A percentile compares a stretch with the other conserved stretches of the same genome.
These are phyloP conservation scores for Clarias gariepinus DNA, from an alignment of 2,113 vertebrate species.

Conservation along the genomic window DNA sequence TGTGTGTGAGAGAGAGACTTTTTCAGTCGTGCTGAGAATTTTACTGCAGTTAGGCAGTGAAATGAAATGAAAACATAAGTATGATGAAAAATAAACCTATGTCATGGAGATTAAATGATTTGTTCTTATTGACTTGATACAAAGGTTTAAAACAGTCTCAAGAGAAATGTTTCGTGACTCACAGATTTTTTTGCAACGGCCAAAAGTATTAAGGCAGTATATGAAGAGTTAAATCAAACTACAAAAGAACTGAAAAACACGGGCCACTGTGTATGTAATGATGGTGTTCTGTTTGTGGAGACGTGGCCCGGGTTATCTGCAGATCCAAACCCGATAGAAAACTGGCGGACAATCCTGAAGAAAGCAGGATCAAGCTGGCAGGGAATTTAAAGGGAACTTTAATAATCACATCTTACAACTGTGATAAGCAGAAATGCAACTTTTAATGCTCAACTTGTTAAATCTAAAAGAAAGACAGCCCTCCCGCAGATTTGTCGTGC, in stretches of 20 bases:
- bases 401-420: background rate
- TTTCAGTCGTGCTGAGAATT: conserved; percentile 61
- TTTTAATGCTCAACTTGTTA: background rate
- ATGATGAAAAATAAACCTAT: conserved; percentile 71
- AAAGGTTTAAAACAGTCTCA: background rate
- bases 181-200: no score
- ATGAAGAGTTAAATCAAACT: no score
- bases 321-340: no score
- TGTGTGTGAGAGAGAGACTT: conserved; percentile 13
- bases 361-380: background rate
- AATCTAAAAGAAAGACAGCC: background rate
- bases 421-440: background rate
- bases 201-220: no score
- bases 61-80: conserved; percentile 65
- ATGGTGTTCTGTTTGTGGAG: no score
- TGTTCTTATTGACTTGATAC: conserved; percentile 1
- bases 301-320: no score
- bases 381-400: background rate
- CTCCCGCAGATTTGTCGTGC: background rate
- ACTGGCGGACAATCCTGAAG: no score
- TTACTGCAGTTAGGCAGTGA: conserved; percentile 59
- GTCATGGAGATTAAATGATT: conserved; percentile 55
- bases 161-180: background rate
- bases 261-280: no score
- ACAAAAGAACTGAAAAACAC: no score